Percentiles rank a stretch among this genome's conserved stretches.
phyloP scores from a whole-genome alignment of 1,140 invertebrate species.

The Palaemon carinicauda region DNA sequence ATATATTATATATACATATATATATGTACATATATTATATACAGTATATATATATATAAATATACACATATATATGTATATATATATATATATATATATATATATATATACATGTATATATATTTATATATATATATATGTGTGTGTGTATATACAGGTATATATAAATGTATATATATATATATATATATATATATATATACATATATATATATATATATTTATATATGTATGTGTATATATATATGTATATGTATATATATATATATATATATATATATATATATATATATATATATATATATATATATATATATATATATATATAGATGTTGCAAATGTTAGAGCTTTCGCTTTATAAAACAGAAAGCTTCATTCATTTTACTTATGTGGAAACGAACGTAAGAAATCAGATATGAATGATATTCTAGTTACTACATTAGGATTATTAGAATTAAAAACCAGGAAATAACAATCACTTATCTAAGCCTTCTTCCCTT shows the following conservation, averaged over 20 bases:
- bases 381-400: too few relatives aligned
- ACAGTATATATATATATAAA: not conserved
- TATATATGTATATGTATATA: not conserved
- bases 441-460: too few relatives aligned
- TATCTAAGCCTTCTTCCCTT: too few relatives aligned
- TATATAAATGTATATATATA: not conserved
- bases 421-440: too few relatives aligned
- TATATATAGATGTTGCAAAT: too few relatives aligned
- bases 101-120: not conserved
- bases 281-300: not conserved
- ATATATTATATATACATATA: not conserved
- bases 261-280: not conserved
- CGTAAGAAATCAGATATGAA: too few relatives aligned
- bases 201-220: not conserved
- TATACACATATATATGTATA: not conserved
- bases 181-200: not conserved
- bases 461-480: too few relatives aligned
- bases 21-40: not conserved
- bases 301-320: not conserved
- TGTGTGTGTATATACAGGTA: not conserved
- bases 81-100: not conserved
- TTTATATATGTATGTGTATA: not conserved
- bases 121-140: not conserved
- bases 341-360: too few relatives aligned
- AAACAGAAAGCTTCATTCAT: too few relatives aligned